These are phyloP conservation scores for Lithobates pipiens DNA, from an alignment of 2,797 vertebrate species.

Conservation along the genomic window DNA sequence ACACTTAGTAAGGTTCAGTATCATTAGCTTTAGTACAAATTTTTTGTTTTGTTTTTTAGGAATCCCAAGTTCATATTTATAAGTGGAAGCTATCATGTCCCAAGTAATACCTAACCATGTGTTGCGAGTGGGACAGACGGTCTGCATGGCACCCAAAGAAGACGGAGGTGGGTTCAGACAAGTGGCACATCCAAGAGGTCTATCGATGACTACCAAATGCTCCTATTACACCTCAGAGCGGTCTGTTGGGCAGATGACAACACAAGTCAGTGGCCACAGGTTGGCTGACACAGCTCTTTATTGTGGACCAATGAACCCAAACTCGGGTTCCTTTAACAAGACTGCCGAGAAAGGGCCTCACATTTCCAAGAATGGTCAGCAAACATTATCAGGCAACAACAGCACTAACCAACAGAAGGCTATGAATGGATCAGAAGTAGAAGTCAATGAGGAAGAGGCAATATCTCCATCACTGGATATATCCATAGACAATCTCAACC, in stretches of 20 bases:
- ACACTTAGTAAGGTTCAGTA: too few species aligned
- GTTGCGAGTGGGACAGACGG: conserved; percentile 80
- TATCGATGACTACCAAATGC: conserved; percentile 61
- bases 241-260: conserved; percentile 64
- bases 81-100: conserved; percentile 72
- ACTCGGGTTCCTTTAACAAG: conserved; percentile 21
- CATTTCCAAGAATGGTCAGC: neutral
- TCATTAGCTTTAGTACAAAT: too few species aligned
- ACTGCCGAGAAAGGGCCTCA: fast-evolving
- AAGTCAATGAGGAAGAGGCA: conserved; percentile 15
- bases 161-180: conserved; percentile 64
- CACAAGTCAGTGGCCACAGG: conserved; percentile 28
- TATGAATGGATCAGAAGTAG: neutral
- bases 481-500: conserved; percentile 85
- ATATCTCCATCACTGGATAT: conserved; percentile 78
- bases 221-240: conserved; percentile 71
- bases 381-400: neutral
- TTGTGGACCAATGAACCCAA: neutral
- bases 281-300: neutral
- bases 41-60: neutral
- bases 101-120: conserved; percentile 81
- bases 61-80: neutral
- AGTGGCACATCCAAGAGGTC: conserved; percentile 48
- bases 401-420: conserved; percentile 4
- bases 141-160: conserved; percentile 72